Evolutionary conservation across 2,797 vertebrate species (phyloP).

Genomic region (Lagodon rhomboides): DNA sequence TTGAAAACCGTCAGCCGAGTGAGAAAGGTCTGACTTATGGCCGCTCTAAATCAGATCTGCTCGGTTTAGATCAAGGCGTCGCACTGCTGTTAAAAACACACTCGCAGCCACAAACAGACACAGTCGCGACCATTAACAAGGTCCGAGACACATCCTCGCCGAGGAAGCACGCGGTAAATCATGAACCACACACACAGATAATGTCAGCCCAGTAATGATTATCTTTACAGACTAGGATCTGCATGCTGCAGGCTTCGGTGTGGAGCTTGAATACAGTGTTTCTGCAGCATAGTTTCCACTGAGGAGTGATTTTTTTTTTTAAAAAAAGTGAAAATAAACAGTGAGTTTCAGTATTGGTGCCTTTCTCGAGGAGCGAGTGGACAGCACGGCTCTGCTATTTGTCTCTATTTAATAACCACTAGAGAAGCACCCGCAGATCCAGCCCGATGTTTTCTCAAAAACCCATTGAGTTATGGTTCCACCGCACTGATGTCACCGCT

Average conservation of each 20-base stretch:
- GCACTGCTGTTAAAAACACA: slow-evolving; percentile 55
- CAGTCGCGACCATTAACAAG: slow-evolving; percentile 49
- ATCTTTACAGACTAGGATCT: slow-evolving; percentile 59
- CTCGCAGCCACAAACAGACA: slow-evolving; percentile 56
- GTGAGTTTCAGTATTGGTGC: slow-evolving; percentile 32
- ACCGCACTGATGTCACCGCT: slow-evolving; percentile 78
- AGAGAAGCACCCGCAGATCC: slow-evolving; percentile 67
- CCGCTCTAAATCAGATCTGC: slow-evolving; percentile 70
- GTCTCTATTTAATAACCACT: slow-evolving; percentile 71
- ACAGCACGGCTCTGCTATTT: slow-evolving; percentile 69
- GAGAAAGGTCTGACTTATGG: slow-evolving; percentile 69
- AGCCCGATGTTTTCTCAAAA: slow-evolving; percentile 71
- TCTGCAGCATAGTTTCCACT: slow-evolving; percentile 64
- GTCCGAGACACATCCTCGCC: slow-evolving; percentile 49
- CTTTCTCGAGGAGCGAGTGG: slow-evolving; percentile 53
- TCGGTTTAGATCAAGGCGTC: slow-evolving; percentile 59
- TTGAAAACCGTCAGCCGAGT: slow-evolving; percentile 68
- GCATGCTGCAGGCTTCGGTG: slow-evolving; percentile 26
- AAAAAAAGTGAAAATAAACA: slow-evolving; percentile 64
- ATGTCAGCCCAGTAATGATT: slow-evolving; percentile 51
- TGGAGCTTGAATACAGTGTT: slow-evolving; percentile 24
- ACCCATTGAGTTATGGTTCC: slow-evolving; percentile 67
- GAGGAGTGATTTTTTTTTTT: slow-evolving; percentile 29
- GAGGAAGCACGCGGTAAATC: slow-evolving; percentile 48
- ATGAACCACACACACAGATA: slow-evolving; percentile 34